Evolutionary conservation across 2,888 invertebrate genomes (phyloP), one percentile per base, ranked within the genome.

Genomic region (Strigamia crassipes): DNA sequence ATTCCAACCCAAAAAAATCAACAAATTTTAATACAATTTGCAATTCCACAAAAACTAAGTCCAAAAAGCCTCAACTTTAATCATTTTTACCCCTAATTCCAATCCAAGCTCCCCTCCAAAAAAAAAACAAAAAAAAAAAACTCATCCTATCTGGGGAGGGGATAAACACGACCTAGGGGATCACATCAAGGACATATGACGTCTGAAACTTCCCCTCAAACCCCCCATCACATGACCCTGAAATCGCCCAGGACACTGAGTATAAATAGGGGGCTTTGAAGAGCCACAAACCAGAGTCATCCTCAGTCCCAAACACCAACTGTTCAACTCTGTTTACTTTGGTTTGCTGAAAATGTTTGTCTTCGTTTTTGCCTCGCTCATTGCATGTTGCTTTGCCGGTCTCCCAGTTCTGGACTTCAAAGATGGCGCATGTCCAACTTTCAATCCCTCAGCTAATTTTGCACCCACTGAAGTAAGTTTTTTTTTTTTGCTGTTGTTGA

Each of bases 141-240:
- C 15, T 27, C 66, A 66, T 66, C 66, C 66, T 13, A 23, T 66
- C 23, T 31, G 66, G 9, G 66, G 66, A 31, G 66, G 66, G 66
- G 66, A 66, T 66, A 66, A 66, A 27, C 66, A 5, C 27, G n/a
- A n/a, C n/a, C n/a, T 12, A 23, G 31, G 66, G 66, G 66, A 27
- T 9, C 9, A 66, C 10, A 27, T 31, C 66, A 66, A 66, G 66
- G 66, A 5, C 66, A 27, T 13, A 15, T 66, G 66, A 66, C 66
- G 66, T 66, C 31, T 66, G 13, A 66, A 27, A 23, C 27, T 66
- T 31, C 66, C 66, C 66, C 66, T 13, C 66, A 66, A 23, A 9
- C 66, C 31, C n/a, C 66, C 23, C 66, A 66, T 23, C 66, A 13
- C n/a, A 51, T 51, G 51, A 51, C 51, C 51, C 51, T 51, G 51